Percentiles rank a stretch among this genome's conserved stretches.
Evolutionary conservation across 2,113 vertebrate species (phyloP).

Genomic region (Sterrhoptilus dennistouni): DNA sequence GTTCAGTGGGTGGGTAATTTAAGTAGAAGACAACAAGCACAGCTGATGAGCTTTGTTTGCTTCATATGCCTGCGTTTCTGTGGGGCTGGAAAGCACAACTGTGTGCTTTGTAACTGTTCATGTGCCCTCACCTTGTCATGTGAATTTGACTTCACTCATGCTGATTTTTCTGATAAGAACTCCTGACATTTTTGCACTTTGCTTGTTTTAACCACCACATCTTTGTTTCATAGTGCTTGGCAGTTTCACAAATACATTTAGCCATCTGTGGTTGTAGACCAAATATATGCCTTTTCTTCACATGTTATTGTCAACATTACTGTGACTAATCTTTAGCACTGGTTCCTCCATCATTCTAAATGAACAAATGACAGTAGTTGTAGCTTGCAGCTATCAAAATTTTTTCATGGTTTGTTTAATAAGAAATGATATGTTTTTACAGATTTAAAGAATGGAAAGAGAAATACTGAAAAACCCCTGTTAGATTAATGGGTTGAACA

Average conservation of each 20-base stretch:
- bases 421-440: not conserved
- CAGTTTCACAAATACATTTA: constrained; percentile 11
- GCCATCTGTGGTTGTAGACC: constrained; percentile 10
- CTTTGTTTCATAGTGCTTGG: not conserved
- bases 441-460: not conserved
- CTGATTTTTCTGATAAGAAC: not conserved
- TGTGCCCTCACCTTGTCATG: not conserved
- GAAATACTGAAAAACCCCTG: not conserved
- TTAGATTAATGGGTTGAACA: not conserved
- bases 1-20: constrained; percentile 14
- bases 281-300: constrained; percentile 3
- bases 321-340: not conserved
- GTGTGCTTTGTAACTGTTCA: not conserved
- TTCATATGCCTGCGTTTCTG: not conserved
- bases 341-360: not conserved
- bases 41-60: not conserved
- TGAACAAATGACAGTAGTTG: not conserved
- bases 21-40: not conserved
- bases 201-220: not conserved
- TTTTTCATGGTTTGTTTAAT: not conserved
- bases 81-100: not conserved
- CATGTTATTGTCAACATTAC: not conserved
- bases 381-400: not conserved
- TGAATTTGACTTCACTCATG: not conserved
- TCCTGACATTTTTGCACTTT: not conserved